Evolutionary conservation across 1,140 invertebrate genomes (phyloP), one percentile per base, ranked within the genome.

Genomic region (Metaphire vulgaris): DNA sequence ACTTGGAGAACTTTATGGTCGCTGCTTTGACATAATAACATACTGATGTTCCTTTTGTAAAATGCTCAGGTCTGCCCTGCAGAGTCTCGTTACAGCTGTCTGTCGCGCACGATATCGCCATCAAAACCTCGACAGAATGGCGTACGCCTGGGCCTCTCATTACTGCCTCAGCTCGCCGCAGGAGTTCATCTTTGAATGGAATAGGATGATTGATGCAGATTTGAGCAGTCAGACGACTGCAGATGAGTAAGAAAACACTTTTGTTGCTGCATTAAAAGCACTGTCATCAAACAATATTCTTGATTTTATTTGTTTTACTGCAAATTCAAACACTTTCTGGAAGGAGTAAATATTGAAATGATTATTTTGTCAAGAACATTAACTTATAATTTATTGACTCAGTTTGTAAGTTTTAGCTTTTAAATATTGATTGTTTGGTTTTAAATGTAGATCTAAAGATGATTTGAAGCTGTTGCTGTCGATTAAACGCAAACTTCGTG

Each of bases 51-150:
- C n/a, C n/a, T n/a, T n/a, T n/a, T n/a, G n/a, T n/a, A n/a, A n/a
- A n/a, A n/a, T n/a, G 21, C 6, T 21, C 21, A 97, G 95, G 95
- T 97, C 95, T 69, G 95, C 95, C 69, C 88, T 98, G 78, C 96
- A 99, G 86, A 95, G 93, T 69, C 88, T 99, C 80, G 94, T 98
- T 89, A 94, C 95, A 86, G 93, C 93, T 70, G 92, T 93, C 83
- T 79, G 81, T 28, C 78, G 80, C 31, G 81, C 83, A 2, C 81
- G 81, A 12, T 56, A 56, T 56, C 41, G 21, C 21, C 41, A 56
- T 21, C 41, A 56, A 21, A 56, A 21, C 41, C 6, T 6, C 6
- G 41, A 56, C 6, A 56, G 6, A 21, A 12, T 56, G 21, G 6
- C 41, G 21, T 6, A 12, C 21, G 41, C 6, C 21, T 56, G 41